Evolutionary conservation across 2,888 invertebrate species (phyloP), one percentile per base, ranked within the genome.

Genomic region (Aquatica leii): DNA sequence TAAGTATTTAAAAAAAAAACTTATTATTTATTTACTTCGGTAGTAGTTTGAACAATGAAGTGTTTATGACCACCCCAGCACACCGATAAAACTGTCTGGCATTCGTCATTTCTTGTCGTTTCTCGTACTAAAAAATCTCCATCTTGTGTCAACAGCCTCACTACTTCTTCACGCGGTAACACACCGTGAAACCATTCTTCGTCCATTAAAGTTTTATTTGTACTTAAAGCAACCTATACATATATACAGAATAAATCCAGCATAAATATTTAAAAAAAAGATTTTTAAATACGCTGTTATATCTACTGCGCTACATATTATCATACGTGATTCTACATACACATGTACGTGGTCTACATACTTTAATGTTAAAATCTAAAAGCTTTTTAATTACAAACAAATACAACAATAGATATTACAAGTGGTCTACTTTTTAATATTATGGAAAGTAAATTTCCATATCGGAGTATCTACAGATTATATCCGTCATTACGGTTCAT

Each of bases 111-210:
- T 76, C 95, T 86, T 65, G 90, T 95, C 0, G 96, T 97, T 84
- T 97, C 96, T 20, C 97, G 86, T 59, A 98, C 96, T 62, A 98
- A 84, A 82, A 95, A 98, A 80, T 98, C 97, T 0, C 98, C 98
- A 73, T 98, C 94, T 58, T 90, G 90, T n/a, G 91, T 88, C 65
- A 98, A 84, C 40, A 98, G 84, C 65, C 97, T 85, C 43, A 97
- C 96, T 24, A 97, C 97, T 83, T 98, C 97, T 81, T 97, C 97
- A 11, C 98, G 86, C 0, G 98, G 98, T 62, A 98, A 82, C 9
- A 97, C 96, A 0, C 98, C 98, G 78, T 98, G 98, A 83, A 97
- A 97, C 97, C 97, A 97, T 80, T 96, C 95, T 82, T 97, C 96
- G 73, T 96, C 95, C 67, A 94, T 91, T 49, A 93, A 82, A 9